Conservation (phyloP, 2,797 vertebrate species). For the Helarctos malayanus region DNA sequence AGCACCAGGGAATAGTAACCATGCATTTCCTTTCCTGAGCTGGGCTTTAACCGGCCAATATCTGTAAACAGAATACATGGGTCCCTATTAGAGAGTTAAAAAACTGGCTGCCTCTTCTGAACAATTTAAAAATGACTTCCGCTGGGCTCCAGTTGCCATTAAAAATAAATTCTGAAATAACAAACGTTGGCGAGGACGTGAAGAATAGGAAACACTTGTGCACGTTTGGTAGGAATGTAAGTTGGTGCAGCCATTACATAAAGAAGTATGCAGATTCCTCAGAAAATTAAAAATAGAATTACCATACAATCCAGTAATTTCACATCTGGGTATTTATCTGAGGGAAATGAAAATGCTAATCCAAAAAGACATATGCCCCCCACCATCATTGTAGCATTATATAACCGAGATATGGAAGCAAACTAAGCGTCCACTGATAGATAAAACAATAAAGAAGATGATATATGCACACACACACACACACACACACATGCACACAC, state of each 20-base stretch:
- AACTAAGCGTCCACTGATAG: neutral
- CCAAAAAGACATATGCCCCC: neutral
- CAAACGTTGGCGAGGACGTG: neutral
- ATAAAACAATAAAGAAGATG: neutral
- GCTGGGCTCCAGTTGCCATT: neutral
- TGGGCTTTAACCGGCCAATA: neutral
- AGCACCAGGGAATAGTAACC: neutral
- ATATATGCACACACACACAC: accelerated
- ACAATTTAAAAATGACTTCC: neutral
- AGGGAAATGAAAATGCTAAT: neutral
- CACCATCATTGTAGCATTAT: neutral
- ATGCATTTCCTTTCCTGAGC: neutral
- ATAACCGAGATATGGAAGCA: neutral
- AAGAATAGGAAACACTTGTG: neutral
- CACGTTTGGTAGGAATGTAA: neutral
- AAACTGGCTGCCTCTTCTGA: neutral
- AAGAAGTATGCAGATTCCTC: neutral
- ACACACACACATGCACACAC: too few relatives aligned
- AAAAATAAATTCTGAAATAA: conserved; percentile 15
- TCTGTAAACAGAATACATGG: neutral
- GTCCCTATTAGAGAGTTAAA: neutral
- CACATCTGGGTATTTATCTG: neutral
- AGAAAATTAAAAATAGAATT: neutral
- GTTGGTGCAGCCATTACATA: neutral
- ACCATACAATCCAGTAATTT: neutral